These are phyloP conservation scores for Loriculus beryllinus DNA, from an alignment of 2,797 vertebrate genomes.

Conservation along the genomic window DNA sequence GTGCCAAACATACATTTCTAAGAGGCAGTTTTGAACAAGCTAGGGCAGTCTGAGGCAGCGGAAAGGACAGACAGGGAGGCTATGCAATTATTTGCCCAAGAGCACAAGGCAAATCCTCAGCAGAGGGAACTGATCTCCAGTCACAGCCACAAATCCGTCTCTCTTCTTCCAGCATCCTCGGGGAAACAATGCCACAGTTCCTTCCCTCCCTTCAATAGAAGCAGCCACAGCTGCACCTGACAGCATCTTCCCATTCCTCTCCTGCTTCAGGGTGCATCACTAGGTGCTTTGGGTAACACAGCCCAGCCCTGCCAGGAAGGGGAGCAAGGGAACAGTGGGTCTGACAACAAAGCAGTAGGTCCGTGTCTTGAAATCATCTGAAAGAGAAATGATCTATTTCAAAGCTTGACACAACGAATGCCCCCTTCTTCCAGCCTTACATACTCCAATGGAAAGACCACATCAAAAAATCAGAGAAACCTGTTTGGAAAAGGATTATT, in stretches of 20 bases:
- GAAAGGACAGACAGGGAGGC: neutral
- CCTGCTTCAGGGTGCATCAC: neutral
- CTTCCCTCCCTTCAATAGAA: neutral
- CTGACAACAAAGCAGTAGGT: neutral
- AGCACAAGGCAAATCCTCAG: neutral
- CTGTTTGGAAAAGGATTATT: neutral
- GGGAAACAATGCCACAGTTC: neutral
- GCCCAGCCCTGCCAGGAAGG: neutral
- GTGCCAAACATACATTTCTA: neutral
- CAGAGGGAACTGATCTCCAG: neutral
- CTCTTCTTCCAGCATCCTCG: neutral
- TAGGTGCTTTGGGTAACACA: neutral
- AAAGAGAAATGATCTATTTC: neutral
- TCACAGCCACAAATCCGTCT: neutral
- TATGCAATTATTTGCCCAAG: neutral
- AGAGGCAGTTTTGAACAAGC: neutral
- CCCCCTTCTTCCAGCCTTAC: neutral
- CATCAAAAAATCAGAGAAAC: fast-evolving
- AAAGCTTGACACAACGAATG: neutral
- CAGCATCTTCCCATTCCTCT: neutral
- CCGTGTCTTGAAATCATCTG: neutral
- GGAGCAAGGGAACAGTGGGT: neutral
- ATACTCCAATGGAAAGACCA: neutral
- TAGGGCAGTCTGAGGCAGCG: neutral
- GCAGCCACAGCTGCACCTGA: neutral